Evolutionary conservation across 2,113 vertebrate species (phyloP).

Genomic region (Crotophaga sulcirostris): DNA sequence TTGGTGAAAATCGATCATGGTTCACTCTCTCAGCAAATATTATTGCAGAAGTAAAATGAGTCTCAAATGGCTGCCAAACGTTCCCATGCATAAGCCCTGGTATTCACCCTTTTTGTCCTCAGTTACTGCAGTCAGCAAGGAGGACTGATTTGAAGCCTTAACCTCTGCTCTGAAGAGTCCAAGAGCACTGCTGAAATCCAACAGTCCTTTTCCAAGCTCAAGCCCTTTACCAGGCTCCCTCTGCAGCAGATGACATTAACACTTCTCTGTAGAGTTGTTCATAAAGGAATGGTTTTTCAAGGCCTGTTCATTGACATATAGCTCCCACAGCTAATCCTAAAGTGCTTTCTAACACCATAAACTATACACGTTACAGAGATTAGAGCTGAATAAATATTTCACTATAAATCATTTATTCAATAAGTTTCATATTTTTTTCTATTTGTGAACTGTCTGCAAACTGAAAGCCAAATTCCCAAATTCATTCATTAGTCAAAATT

Average conservation of each 20-base stretch:
- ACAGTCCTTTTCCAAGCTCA: not conserved
- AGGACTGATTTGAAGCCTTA: not conserved
- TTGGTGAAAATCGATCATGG: constrained; percentile 8
- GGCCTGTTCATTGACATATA: constrained; percentile 1
- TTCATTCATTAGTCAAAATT: constrained; percentile 63
- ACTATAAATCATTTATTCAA: constrained; percentile 34
- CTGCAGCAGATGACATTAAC: not conserved
- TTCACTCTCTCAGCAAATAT: not conserved
- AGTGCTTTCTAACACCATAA: constrained; percentile 12
- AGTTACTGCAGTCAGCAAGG: not conserved
- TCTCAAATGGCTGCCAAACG: not conserved
- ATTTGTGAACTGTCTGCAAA: constrained; percentile 33
- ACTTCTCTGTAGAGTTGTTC: not conserved
- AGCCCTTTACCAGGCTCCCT: not conserved
- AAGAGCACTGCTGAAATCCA: not conserved
- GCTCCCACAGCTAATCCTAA: constrained; percentile 47
- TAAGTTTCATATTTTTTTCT: constrained; percentile 2
- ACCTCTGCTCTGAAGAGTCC: not conserved
- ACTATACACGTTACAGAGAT: not conserved
- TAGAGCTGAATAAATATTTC: constrained; percentile 31
- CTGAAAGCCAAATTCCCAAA: constrained; percentile 35
- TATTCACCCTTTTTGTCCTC: not conserved
- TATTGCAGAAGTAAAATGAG: not conserved
- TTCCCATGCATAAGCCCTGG: not conserved
- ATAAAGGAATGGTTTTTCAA: not conserved